Conservation (phyloP, 2,797 vertebrate species). For the Acanthis flammea region DNA sequence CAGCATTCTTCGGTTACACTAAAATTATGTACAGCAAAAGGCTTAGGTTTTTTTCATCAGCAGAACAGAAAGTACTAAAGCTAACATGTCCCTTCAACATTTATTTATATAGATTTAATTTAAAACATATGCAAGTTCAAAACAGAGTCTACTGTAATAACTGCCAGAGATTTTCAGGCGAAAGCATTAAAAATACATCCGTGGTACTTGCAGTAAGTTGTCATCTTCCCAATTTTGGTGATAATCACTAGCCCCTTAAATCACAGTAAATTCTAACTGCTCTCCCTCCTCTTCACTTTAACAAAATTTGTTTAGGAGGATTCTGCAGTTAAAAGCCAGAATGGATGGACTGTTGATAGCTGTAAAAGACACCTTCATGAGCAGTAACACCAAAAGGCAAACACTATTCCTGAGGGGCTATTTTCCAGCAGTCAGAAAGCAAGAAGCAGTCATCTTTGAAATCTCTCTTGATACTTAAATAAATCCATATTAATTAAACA, state of each 20-base stretch:
- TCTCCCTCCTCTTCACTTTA: not conserved
- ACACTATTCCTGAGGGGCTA: not conserved
- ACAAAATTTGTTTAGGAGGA: not conserved
- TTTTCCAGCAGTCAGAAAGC: not conserved
- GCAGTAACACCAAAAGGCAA: not conserved
- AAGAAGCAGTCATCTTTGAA: not conserved
- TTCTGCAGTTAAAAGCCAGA: not conserved
- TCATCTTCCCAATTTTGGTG: not conserved
- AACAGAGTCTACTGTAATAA: not conserved
- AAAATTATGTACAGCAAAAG: constrained; percentile 3
- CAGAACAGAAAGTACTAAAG: constrained; percentile 30
- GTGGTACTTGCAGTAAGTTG: not conserved
- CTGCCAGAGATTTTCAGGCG: not conserved
- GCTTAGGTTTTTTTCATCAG: not conserved
- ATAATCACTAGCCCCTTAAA: not conserved
- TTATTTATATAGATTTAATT: constrained; percentile 44
- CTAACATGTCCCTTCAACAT: not conserved
- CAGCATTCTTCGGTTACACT: not conserved
- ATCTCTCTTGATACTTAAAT: not conserved
- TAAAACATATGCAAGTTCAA: constrained; percentile 1
- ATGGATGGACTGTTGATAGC: not conserved
- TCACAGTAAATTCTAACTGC: not conserved
- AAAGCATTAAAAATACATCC: not conserved
- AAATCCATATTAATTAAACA: not conserved
- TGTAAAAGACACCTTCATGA: not conserved